Evolutionary conservation across 1,140 invertebrate genomes (phyloP).

Genomic region (Phocides pigmalion): DNA sequence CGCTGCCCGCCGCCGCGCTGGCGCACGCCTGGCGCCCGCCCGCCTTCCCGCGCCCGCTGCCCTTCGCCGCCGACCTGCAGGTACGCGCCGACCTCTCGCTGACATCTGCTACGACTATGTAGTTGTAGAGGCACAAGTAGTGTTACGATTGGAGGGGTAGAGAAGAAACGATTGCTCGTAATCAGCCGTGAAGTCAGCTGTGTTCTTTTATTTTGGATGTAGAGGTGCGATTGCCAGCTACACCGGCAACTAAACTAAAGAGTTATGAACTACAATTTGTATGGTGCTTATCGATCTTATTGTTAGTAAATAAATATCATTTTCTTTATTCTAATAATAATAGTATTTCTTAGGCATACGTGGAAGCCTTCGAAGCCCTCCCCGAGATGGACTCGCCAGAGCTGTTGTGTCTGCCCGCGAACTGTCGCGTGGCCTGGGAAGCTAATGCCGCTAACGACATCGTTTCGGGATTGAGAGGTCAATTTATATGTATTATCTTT

Average conservation of each 20-base stretch:
- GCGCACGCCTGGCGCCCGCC: constrained; percentile 36
- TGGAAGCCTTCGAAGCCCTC: constrained; percentile 52
- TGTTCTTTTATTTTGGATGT: too few relatives aligned
- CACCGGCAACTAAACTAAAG: too few relatives aligned
- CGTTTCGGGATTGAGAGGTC: constrained; percentile 60
- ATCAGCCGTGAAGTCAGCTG: too few relatives aligned
- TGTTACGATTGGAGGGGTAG: too few relatives aligned
- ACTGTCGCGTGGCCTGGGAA: constrained; percentile 69
- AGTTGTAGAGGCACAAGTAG: background rate
- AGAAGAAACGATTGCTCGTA: too few relatives aligned
- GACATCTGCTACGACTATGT: background rate
- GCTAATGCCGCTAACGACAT: constrained; percentile 60
- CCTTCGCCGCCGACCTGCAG: constrained; percentile 41
- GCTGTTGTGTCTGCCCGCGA: constrained; percentile 64
- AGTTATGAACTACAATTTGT: too few relatives aligned
- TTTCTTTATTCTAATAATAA: background rate
- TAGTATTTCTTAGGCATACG: constrained; percentile 56
- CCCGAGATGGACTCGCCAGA: constrained; percentile 63
- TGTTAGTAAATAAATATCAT: too few relatives aligned
- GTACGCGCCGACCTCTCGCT: constrained; percentile 15
- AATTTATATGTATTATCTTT: background rate
- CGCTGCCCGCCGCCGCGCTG: constrained; percentile 38
- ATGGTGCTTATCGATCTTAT: too few relatives aligned
- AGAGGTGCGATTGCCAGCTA: too few relatives aligned
- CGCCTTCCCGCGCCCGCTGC: constrained; percentile 29